Evolutionary conservation across 2,888 invertebrate genomes (phyloP).

Genomic region (Drosophila pseudotalamancana): DNA sequence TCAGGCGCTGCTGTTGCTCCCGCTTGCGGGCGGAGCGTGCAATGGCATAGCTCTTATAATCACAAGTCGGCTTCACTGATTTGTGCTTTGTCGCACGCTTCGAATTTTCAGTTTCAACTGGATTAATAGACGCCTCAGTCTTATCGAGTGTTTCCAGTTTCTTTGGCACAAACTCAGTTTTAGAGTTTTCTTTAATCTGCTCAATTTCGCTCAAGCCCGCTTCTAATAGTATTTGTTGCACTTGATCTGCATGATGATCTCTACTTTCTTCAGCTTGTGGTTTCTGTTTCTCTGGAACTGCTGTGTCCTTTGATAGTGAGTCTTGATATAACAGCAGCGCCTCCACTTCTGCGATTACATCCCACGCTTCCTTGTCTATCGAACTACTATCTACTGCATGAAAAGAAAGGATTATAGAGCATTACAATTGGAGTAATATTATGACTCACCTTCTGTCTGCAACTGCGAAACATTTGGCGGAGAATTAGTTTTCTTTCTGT

Average conservation of each 20-base stretch:
- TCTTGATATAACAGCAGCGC: conserved; percentile 20
- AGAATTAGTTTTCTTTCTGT: neutral
- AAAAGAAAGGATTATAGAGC: neutral
- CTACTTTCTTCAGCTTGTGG: neutral
- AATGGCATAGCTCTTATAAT: conserved; percentile 62
- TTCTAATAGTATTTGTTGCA: neutral
- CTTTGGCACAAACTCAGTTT: neutral
- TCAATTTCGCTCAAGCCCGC: neutral
- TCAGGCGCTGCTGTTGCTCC: conserved; percentile 43
- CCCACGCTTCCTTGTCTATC: neutral
- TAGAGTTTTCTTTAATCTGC: neutral
- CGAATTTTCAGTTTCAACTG: neutral
- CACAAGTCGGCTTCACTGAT: conserved; percentile 28
- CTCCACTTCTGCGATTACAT: conserved; percentile 41
- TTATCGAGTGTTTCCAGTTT: neutral
- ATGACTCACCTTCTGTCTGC: conserved; percentile 15
- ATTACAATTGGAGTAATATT: neutral
- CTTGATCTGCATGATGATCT: neutral
- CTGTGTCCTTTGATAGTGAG: neutral
- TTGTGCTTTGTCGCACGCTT: neutral
- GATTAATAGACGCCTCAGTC: neutral
- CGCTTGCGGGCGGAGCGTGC: conserved; percentile 45
- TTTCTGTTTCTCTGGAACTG: neutral
- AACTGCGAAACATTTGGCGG: neutral
- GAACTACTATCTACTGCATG: neutral